phyloP scores from a whole-genome alignment of 2,113 vertebrate species.

The Neolamprologus falcicula region DNA sequence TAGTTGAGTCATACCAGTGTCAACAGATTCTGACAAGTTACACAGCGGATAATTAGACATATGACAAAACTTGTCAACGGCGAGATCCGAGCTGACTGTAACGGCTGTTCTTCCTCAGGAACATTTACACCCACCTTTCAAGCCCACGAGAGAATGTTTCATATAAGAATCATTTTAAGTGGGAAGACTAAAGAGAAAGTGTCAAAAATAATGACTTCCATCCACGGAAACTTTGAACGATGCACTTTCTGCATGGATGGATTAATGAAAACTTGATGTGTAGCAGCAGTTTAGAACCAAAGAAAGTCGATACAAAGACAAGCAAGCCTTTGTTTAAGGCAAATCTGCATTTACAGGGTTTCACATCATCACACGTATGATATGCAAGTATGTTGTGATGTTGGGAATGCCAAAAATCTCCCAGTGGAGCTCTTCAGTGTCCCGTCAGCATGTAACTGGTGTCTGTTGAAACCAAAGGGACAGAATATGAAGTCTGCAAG shows the following conservation, averaged over 20 bases:
- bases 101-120: neutral
- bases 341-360: neutral
- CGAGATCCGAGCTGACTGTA: neutral
- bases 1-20: neutral
- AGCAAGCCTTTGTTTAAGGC: neutral
- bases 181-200: neutral
- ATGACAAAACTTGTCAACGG: neutral
- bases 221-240: neutral
- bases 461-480: constrained; percentile 18
- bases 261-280: neutral
- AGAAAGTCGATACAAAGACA: neutral
- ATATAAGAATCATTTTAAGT: neutral
- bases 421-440: neutral
- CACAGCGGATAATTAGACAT: neutral
- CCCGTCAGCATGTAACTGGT: neutral
- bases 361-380: neutral
- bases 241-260: neutral
- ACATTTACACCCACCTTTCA: neutral
- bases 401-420: neutral
- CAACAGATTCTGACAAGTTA: neutral
- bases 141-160: neutral
- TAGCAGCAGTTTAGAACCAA: neutral
- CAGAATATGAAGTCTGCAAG: neutral
- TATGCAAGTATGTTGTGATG: neutral
- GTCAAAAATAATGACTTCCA: constrained; percentile 8